Evolutionary conservation across 2,113 vertebrate species (phyloP).

Genomic region (Cavia aperea): DNA sequence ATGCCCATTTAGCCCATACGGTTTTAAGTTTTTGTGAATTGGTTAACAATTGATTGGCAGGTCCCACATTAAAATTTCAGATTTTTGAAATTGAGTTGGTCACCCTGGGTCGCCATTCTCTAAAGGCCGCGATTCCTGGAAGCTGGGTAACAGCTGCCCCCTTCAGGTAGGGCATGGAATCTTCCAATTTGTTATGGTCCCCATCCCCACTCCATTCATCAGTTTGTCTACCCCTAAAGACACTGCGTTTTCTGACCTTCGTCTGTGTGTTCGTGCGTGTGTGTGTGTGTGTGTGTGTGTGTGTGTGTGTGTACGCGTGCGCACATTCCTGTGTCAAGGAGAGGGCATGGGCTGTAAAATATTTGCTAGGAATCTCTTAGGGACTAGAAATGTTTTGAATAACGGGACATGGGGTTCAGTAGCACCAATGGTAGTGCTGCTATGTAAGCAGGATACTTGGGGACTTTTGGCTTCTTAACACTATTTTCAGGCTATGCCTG

Average conservation of each 20-base stretch:
- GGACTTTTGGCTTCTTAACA: not conserved
- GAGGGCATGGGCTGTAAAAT: not conserved
- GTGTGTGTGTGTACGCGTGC: accelerated
- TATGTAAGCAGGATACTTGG: not conserved
- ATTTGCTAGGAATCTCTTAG: not conserved
- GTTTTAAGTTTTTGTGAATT: not conserved
- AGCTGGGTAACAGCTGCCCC: constrained; percentile 46
- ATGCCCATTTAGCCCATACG: not conserved
- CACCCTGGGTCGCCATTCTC: not conserved
- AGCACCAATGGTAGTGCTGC: not conserved
- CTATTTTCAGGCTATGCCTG: not conserved
- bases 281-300: not conserved
- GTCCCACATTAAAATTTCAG: not conserved
- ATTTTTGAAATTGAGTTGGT: not conserved
- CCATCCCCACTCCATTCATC: not conserved
- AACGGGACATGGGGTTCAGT: not conserved
- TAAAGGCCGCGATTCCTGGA: not conserved
- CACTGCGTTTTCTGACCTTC: not conserved
- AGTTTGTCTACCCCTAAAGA: not conserved
- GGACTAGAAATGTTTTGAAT: constrained; percentile 1
- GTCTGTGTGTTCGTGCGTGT: no score
- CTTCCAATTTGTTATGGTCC: not conserved
- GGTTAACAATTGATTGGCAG: not conserved
- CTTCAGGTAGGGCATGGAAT: constrained; percentile 52
- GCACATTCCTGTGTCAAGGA: not conserved